These are phyloP conservation scores for Drosophila macrospina DNA, from an alignment of 2,888 invertebrate genomes.

Conservation along the genomic window DNA sequence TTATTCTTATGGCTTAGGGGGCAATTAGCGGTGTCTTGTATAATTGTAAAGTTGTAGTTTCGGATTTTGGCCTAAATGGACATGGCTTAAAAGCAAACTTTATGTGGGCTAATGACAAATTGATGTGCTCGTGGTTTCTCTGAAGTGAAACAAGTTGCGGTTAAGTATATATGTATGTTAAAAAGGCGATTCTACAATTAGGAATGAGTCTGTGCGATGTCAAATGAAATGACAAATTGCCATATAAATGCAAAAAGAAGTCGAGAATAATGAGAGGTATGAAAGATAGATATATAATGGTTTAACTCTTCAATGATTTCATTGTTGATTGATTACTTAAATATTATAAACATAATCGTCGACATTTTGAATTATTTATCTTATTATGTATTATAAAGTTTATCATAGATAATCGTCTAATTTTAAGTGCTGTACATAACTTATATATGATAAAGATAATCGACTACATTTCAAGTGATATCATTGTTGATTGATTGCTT, in stretches of 20 bases:
- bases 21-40: slow-evolving; percentile 36
- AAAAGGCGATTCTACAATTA: slow-evolving; percentile 14
- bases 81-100: slow-evolving; percentile 28
- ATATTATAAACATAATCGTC: too few species aligned
- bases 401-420: too few species aligned
- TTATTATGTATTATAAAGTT: too few species aligned
- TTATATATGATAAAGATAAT: too few species aligned
- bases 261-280: not conserved
- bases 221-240: not conserved
- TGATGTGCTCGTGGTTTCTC: slow-evolving; percentile 25
- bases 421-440: too few species aligned
- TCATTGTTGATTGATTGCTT: too few species aligned
- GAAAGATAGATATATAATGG: not conserved
- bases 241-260: not conserved
- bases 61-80: slow-evolving; percentile 22
- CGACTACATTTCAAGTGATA: too few species aligned
- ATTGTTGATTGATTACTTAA: not conserved
- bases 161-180: slow-evolving; percentile 1
- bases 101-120: slow-evolving; percentile 45
- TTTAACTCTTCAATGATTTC: not conserved
- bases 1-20: slow-evolving; percentile 12
- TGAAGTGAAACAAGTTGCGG: slow-evolving; percentile 31
- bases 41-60: slow-evolving; percentile 11
- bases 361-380: too few species aligned
- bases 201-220: not conserved